Conservation (phyloP, 1,140 invertebrate species). For the Contarinia nasturtii region DNA sequence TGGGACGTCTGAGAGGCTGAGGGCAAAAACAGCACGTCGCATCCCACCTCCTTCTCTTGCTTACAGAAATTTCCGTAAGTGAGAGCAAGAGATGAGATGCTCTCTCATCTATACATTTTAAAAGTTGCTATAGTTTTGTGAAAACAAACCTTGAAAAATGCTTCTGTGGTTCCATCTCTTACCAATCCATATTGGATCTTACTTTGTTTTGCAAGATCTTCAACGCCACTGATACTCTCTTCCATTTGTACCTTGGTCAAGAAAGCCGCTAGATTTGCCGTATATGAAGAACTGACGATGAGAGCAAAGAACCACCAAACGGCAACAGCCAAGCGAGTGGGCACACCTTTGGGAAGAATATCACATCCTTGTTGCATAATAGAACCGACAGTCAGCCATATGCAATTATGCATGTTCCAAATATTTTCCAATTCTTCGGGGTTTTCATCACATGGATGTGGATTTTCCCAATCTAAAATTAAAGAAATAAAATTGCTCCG, state of each 20-base stretch:
- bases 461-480: conserved; percentile 80
- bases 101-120: too few species aligned
- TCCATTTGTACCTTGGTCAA: conserved; percentile 72
- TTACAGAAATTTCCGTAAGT: too few species aligned
- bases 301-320: conserved; percentile 95
- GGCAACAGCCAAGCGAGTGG: conserved; percentile 58
- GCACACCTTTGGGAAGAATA: conserved; percentile 57
- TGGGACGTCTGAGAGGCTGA: too few species aligned
- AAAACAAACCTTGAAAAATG: conserved; percentile 27
- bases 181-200: conserved; percentile 77
- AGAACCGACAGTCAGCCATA: conserved; percentile 61
- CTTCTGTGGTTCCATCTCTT: conserved; percentile 15
- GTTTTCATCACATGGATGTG: conserved; percentile 64
- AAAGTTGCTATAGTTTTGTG: too few species aligned
- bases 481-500: too few species aligned
- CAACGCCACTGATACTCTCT: conserved; percentile 66
- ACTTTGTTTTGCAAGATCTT: conserved; percentile 74
- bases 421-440: too few species aligned
- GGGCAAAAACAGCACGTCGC: too few species aligned
- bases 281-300: conserved; percentile 93
- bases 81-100: too few species aligned
- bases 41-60: too few species aligned
- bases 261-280: conserved; percentile 88
- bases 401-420: conserved; percentile 53
- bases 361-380: conserved; percentile 66